Evolutionary conservation across 2,888 invertebrate species (phyloP), one percentile per base, ranked within the genome.

Genomic region (Andrena camellia): DNA sequence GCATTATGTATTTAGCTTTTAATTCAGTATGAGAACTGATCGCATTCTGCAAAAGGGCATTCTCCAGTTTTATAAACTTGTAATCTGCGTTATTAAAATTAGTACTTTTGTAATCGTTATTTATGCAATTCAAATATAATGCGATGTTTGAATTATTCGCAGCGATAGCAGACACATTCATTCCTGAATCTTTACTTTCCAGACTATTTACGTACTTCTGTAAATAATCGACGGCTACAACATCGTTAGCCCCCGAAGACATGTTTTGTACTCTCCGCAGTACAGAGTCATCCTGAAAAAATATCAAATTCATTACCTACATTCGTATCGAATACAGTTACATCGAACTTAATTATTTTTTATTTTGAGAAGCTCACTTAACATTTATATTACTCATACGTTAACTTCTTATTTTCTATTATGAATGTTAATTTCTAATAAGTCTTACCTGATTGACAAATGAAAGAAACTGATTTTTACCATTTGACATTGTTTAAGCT

Each of bases 151-250:
- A 75, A 13, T 78, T 84, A 64, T 67, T 80, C 3, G 76, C 81
- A 42, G 86, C 79, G 7, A 57, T 63, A 2, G 81, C 73, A 0
- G 81, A 81, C 26, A 88, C 64, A 23, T 82, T 85, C 17, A 88
- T 77, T 5, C 78, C 87, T 0, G 87, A 85, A 69, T 88, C 88
- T 59, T 90, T 90, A 82, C 82, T 90, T 71, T 89, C 87, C 0
- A 88, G 35, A 75, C 81, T 86, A 68, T 81, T 81, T n/a, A 87
- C 78, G 52, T 86, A 89, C 64, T 90, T 88, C 75, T 88, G 81
- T 13, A 90, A 66, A 33, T 89, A 88, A 68, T 89, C 84, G 2
- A 89, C 83, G 13, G 79, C 81, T 4, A 79, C 78, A 7, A 35
- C 33, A 6, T 86, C 80, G 7, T 60, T 57, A 73, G 54, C 87